Base-by-base conservation (phyloP, 2,888 invertebrate genomes). In the Pristionchus exspectatus region DNA sequence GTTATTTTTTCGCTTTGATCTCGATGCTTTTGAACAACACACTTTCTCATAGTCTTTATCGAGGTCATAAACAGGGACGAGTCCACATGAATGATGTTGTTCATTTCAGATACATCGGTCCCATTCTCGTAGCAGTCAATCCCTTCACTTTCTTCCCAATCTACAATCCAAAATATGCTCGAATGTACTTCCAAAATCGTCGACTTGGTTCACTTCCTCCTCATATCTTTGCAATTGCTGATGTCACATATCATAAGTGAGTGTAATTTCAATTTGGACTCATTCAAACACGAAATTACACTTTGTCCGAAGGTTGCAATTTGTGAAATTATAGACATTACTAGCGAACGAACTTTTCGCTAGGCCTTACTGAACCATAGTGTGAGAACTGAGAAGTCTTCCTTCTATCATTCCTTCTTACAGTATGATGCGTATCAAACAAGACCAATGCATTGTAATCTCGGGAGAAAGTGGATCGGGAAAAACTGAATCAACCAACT, bases 111-210 rank as follows among this genome's bases (percentile, higher is more conserved):
- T 93, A 98, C 95, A 98, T 98, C 92, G 98, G 98, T 89, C 95
- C 95, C 5, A 98, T 98, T 95, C 96, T 98, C 90, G 98, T 98
- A 94, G 98, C 98, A 88, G 97, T 98, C 92, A 98, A 98, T 93
- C 96, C 96, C 18, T 98, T 98, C 96, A 44, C 66, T 12, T 98
- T 98, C 96, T 98, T 98, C 96, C 98, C 98, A 38, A 98, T 98
- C 93, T 98, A 98, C 96, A 98, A 98, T 96, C 98, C 98, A 84
- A 98, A 98, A 96, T 98, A 98, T 96, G 98, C 98, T 93, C 97
- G 98, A 96, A 96, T 98, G 93, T 98, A 98, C 96, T 96, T 96
- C 90, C 98, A 98, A 96, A 98, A 98, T 96, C 97, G 98, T 95
- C 96, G 98, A 93, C 96, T 98, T 93, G 97, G 98, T 54, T 98